Base-by-base conservation (phyloP, 2,113 vertebrate species). In the Oncorhynchus keta region DNA sequence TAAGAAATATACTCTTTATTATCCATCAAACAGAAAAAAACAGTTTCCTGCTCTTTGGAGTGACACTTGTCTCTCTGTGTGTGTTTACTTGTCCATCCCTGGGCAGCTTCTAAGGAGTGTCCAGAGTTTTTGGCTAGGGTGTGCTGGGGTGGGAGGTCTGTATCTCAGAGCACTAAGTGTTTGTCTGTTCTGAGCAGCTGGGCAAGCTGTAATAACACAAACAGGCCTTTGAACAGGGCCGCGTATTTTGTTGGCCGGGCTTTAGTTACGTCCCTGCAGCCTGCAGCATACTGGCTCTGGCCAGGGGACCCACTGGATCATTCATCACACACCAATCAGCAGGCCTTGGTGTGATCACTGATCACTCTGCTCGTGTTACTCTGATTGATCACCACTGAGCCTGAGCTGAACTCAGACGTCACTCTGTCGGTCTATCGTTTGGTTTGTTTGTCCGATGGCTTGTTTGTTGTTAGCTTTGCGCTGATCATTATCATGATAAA, bases 141-240 rank as follows among this genome's bases (percentile, higher is more conserved):
- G 79, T 75, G 84, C 71, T 86, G 84, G 83, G 85, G 85, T 88
- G 84, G 88, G 86, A 88, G 87, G 89, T 90, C 86, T 87, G 84
- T 89, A 84, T 91, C 87, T 88, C 81, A 4, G 87, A 85, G 86
- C 88, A 86, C 86, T 87, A 81, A 92, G 90, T 94, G 93, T 93
- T 94, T 93, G 91, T 93, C 92, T 89, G 89, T 92, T 85, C 88
- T 22, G 85, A 90, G 89, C 93, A 94, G 93, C 92, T 92, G 93
- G 89, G 80, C 91, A 93, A 94, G 92, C 93, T 94, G 92, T 88
- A 92, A 93, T 91, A 94, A 94, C 91, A 94, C 90, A 93, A 93
- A 93, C 84, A 91, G 84, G 81, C 90, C 91, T 94, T 93, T 92
- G 91, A 93, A 94, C 90, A 91, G 84, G 86, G 85, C 84, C 81